Base-by-base conservation (phyloP, 1,140 invertebrate genomes). In the Drosophila sp. region DNA sequence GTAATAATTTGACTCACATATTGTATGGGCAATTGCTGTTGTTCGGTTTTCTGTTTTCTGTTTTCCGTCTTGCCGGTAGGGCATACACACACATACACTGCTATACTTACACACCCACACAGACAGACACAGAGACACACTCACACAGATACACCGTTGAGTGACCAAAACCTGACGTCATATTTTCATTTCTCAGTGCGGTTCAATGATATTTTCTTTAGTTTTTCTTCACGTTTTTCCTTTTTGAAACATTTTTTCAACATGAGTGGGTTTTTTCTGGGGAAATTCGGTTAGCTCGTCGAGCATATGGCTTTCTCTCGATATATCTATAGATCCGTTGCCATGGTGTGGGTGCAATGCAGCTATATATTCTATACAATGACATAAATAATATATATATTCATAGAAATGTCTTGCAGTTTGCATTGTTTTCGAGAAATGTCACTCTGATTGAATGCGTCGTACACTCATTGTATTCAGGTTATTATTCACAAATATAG, bases 131-230 rank as follows among this genome's bases (percentile, higher is more conserved):
- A 67, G 8, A 56, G 59, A 32, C 63, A 46, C 63, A 76, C 56
- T 70, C 56, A 58, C 27, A 71, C 48, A 64, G 16, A 32, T 32
- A 46, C 38, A 66, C 8, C 11, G 41, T 53, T 50, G 50, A 65
- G 32, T 81, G 71, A 78, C 74, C 67, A 75, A 80, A 61, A 70
- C 72, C 80, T 89, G 86, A 89, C 86, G 86, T 89, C 86, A 89
- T 90, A 78, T 90, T 89, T 80, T 84, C 80, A 78, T 78, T 82
- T 51, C 57, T 59, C 65, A 46, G 41, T 53, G 51, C 65, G 75
- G 79, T 82, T 82, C 79, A 82, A 82, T 82, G 79, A 82, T 82
- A 78, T 82, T 82, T 78, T 63, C 59, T 59, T 66, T 62, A 70
- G 57, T 72, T 79, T 69, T 72, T n/a, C n/a, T 77, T 74, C 43